These are phyloP conservation scores for Lutraria rhynchaena DNA, from an alignment of 1,140 invertebrate genomes.

Conservation along the genomic window DNA sequence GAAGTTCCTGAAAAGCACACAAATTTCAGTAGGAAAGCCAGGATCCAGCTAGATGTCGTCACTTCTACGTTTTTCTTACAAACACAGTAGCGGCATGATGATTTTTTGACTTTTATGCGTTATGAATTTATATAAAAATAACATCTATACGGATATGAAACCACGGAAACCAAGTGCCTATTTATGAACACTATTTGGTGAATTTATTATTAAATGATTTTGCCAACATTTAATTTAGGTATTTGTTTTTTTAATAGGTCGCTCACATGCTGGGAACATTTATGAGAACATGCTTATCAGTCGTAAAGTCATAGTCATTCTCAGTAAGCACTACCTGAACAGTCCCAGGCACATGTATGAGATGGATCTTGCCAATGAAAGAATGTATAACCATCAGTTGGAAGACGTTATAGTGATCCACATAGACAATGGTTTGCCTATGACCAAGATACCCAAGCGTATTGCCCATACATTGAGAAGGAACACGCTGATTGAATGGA, in stretches of 20 bases:
- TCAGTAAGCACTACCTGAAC: constrained; percentile 60
- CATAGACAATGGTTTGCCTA: constrained; percentile 51
- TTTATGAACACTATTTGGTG: background rate
- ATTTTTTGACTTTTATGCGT: background rate
- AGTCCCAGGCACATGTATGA: constrained; percentile 61
- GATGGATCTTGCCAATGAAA: constrained; percentile 47
- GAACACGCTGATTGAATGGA: constrained; percentile 60
- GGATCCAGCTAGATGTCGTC: too few species aligned
- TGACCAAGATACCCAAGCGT: constrained; percentile 43
- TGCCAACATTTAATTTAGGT: background rate
- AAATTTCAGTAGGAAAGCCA: too few species aligned
- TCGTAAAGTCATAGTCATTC: constrained; percentile 64
- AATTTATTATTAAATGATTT: background rate
- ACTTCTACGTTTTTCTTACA: too few species aligned
- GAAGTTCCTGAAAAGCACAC: too few species aligned
- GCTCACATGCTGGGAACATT: constrained; percentile 53
- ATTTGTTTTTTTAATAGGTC: constrained; percentile 35
- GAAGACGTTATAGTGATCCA: constrained; percentile 63
- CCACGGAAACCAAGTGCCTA: too few species aligned
- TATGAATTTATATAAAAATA: too few species aligned
- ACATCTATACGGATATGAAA: too few species aligned
- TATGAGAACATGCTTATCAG: constrained; percentile 63
- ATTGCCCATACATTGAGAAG: constrained; percentile 48
- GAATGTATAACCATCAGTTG: constrained; percentile 43
- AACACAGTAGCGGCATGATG: background rate